Conservation (phyloP, 2,888 invertebrate species). For the Xestia xanthographa region DNA sequence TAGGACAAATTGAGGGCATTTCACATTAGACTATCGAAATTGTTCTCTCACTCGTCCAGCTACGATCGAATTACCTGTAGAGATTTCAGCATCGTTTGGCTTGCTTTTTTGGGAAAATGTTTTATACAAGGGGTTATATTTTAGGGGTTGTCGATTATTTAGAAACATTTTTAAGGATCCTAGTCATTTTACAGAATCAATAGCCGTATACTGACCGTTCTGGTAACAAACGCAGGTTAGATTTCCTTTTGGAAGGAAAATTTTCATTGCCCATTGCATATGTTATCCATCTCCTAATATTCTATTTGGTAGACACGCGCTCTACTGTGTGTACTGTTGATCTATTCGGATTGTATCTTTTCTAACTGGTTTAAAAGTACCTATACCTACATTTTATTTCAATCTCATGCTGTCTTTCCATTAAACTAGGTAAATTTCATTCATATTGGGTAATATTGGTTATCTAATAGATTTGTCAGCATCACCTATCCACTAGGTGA, state of each 20-base stretch:
- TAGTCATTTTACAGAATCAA: background rate
- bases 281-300: background rate
- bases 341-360: background rate
- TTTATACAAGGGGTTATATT: background rate
- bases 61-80: slow-evolving; percentile 11
- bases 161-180: slow-evolving; percentile 10
- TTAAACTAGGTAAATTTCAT: background rate
- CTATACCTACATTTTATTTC: background rate
- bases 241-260: slow-evolving; percentile 15
- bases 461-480: slow-evolving; percentile 10
- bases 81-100: slow-evolving; percentile 7
- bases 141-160: background rate
- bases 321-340: background rate
- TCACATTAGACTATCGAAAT: slow-evolving; percentile 19
- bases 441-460: slow-evolving; percentile 3
- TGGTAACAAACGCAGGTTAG: slow-evolving; percentile 2
- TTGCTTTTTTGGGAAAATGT: slow-evolving; percentile 4
- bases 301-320: background rate
- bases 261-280: background rate
- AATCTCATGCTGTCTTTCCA: background rate
- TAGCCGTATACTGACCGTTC: slow-evolving; percentile 13
- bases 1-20: slow-evolving; percentile 52
- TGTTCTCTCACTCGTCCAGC: slow-evolving; percentile 11
- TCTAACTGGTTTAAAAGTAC: background rate
- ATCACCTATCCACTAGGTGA: background rate